Evolutionary conservation across 1,140 invertebrate species (phyloP).

Genomic region (Megathymus violae): DNA sequence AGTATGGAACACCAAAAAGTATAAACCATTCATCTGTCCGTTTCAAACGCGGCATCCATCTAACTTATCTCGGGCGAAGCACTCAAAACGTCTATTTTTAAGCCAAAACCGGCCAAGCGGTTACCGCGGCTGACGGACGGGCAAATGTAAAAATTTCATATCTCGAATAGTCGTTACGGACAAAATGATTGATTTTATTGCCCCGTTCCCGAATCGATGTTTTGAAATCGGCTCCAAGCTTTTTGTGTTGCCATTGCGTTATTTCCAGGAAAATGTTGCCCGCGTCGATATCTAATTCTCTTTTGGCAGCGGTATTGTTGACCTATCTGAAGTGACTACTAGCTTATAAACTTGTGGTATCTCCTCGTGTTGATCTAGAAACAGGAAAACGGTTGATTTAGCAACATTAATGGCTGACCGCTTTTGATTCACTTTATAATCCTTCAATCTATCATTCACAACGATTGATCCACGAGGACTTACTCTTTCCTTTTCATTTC

Average conservation of each 20-base stretch:
- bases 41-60: conserved; percentile 33
- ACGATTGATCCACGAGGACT: too few species aligned
- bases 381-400: too few species aligned
- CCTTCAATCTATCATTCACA: too few species aligned
- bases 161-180: conserved; percentile 50
- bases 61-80: conserved; percentile 43
- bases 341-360: conserved; percentile 14
- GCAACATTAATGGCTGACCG: too few species aligned
- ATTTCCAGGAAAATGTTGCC: conserved; percentile 43
- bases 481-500: too few species aligned
- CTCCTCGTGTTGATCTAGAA: too few species aligned
- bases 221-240: conserved; percentile 52
- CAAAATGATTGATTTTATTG: conserved; percentile 69
- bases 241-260: conserved; percentile 52
- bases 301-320: conserved; percentile 31
- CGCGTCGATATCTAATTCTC: conserved; percentile 27
- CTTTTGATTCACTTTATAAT: too few species aligned
- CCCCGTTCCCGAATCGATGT: conserved; percentile 56
- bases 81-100: conserved; percentile 62
- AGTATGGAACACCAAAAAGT: conserved; percentile 22
- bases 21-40: conserved; percentile 32
- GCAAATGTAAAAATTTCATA: conserved; percentile 68
- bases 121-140: too few species aligned
- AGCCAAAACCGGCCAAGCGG: conserved; percentile 44
- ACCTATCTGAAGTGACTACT: conserved; percentile 16